phyloP scores from a whole-genome alignment of 2,113 vertebrate genomes.

The Larimichthys polyactis region DNA sequence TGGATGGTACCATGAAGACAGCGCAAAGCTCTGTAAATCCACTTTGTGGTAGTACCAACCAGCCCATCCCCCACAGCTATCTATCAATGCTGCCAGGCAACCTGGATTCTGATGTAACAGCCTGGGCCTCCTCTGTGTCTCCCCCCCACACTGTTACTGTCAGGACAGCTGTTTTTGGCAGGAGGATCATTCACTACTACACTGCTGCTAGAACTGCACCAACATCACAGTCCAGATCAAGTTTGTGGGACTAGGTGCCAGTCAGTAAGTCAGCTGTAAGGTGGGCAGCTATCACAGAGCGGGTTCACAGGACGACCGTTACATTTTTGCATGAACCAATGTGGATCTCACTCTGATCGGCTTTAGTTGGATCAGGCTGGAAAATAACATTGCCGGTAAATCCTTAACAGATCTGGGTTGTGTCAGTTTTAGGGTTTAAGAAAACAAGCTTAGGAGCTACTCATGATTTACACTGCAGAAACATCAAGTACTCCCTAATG shows the following conservation, averaged over 20 bases:
- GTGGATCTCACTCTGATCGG: conserved; percentile 2
- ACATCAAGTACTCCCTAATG: not conserved
- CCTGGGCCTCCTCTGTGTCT: not conserved
- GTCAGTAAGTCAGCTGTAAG: not conserved
- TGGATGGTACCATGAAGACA: conserved; percentile 18
- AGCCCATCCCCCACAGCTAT: not conserved
- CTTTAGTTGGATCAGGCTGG: conserved; percentile 12
- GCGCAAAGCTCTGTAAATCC: conserved; percentile 44
- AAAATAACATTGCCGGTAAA: not conserved
- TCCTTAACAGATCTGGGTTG: not conserved
- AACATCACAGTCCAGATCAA: not conserved
- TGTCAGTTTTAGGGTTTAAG: not conserved
- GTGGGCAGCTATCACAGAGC: no score
- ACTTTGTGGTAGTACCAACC: conserved; percentile 13
- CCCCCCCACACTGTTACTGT: not conserved
- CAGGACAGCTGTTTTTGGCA: not conserved
- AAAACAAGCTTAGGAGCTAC: no score
- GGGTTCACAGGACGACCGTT: not conserved
- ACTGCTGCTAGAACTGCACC: not conserved
- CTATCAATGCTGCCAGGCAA: conserved; percentile 15
- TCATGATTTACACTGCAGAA: not conserved
- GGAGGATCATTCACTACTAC: not conserved
- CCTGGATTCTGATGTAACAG: conserved; percentile 22
- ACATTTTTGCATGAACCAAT: conserved; percentile 9
- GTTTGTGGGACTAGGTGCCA: not conserved